Evolutionary conservation across 2,113 vertebrate species (phyloP).

Genomic region (Equus przewalskii): DNA sequence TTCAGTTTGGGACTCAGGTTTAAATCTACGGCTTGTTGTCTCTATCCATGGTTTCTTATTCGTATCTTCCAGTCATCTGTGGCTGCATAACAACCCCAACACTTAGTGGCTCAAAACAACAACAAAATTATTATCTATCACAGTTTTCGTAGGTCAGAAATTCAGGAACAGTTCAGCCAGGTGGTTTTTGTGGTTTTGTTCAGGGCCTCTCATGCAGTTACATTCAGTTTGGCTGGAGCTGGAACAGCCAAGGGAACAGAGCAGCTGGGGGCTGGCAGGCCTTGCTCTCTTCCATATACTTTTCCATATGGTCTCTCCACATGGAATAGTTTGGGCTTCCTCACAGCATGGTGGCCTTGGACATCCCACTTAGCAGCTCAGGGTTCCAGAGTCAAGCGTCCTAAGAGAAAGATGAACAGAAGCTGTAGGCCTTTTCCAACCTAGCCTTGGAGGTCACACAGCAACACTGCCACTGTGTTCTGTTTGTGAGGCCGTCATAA

Average conservation of each 20-base stretch:
- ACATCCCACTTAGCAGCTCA: not conserved
- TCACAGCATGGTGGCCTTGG: not conserved
- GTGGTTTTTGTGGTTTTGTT: not conserved
- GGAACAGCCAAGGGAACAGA: not conserved
- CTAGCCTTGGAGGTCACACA: not conserved
- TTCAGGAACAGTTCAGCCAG: not conserved
- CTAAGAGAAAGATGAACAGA: not conserved
- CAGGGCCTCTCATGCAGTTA: not conserved
- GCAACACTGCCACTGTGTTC: not conserved
- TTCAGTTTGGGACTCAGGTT: not conserved
- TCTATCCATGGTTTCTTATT: not conserved
- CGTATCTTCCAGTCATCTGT: not conserved
- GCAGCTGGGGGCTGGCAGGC: too few species aligned
- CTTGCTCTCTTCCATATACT: not conserved
- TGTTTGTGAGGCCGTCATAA: not conserved
- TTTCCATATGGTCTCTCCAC: not conserved
- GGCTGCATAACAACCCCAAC: not conserved
- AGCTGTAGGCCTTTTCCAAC: not conserved
- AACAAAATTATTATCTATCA: not conserved
- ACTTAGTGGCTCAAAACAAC: constrained; percentile 26
- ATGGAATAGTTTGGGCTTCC: not conserved
- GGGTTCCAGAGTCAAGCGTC: not conserved
- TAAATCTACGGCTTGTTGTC: not conserved
- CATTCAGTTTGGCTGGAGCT: not conserved
- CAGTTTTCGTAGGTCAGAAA: constrained; percentile 10